Base-by-base conservation (phyloP, 2,113 vertebrate genomes). In the Crypturellus undulatus region DNA sequence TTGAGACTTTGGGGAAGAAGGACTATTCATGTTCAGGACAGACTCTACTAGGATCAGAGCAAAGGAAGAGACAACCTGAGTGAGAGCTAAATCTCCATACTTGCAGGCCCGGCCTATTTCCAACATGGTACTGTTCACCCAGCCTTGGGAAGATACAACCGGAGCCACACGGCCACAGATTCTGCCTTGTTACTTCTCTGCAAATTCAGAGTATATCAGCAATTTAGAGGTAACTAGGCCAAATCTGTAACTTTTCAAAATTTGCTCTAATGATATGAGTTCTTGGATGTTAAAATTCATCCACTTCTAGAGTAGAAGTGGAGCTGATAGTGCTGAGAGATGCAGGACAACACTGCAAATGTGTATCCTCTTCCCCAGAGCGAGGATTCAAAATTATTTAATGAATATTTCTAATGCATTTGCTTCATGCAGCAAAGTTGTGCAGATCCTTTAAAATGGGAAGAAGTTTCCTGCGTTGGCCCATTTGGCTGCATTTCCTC, bases 1-100 rank as follows among this genome's bases (percentile, higher is more conserved):
- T 88, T 90, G 54, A 81, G 47, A 65, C 6, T 17, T 34, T 89
- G 62, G 65, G 79, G 91, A 95, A 83, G 43, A 75, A 79, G 92
- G 82, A 30, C 68, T 64, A 5, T 89, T 92, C 58, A 62, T 90
- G 51, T 63, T 92, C 79, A 42, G 76, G 89, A 83, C 8, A 93
- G 70, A 51, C 26, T 60, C 56, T 14, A 71, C 54, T 85, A 79
- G 42, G 52, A 56, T 1, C 2, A 93, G 8, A 93, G 47, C 82
- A 88, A 91, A 45, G 36, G 51, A 82, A 47, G 13, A 14, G 49
- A 15, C 19, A 9, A 32, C 17, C 56, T 83, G 34, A 4, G 3
- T 34, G 10, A 12, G 10, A 89, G 6, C 63, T 85, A 38, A 13
- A 52, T 9, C 64, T 70, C 6, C 5, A 56, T 64, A 10, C 18